Percentiles rank a stretch among this genome's conserved stretches.
Conservation (phyloP, 2,113 vertebrate species). For the Syngnathus floridae region DNA sequence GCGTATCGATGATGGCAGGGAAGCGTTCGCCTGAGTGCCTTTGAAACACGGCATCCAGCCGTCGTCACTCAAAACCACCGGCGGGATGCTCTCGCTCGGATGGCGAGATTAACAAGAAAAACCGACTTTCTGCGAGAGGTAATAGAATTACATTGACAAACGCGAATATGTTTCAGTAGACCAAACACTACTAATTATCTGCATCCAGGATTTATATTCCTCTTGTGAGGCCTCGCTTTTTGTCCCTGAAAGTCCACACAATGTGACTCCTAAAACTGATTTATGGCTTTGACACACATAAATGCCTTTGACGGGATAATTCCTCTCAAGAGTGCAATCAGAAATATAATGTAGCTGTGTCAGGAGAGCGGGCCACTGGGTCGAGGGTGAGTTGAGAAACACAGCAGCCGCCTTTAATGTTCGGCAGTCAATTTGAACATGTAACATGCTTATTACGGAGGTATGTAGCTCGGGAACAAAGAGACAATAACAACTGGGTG, state of each 20-base stretch:
- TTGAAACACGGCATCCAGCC: constrained; percentile 1
- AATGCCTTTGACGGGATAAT: constrained; percentile 24
- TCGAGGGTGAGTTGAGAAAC: constrained; percentile 25
- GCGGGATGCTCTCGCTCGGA: constrained; percentile 18
- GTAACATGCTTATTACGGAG: constrained; percentile 12
- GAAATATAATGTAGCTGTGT: constrained; percentile 30
- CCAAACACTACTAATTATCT: neutral
- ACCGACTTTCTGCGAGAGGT: constrained; percentile 50
- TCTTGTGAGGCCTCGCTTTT: neutral
- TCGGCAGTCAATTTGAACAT: constrained; percentile 18
- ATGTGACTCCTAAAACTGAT: constrained; percentile 1
- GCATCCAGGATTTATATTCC: neutral
- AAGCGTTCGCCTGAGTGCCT: constrained; percentile 18
- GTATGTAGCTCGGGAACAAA: constrained; percentile 8
- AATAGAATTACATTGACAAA: constrained; percentile 30
- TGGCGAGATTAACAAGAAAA: constrained; percentile 42
- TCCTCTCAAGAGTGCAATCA: constrained; percentile 29
- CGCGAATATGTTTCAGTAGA: neutral
- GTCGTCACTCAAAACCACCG: constrained; percentile 3
- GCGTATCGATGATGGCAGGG: constrained; percentile 14
- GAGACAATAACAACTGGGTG: neutral
- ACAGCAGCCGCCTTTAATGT: constrained; percentile 42
- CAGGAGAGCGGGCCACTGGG: constrained; percentile 26
- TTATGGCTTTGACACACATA: constrained; percentile 16
- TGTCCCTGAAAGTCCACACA: neutral